phyloP scores from a whole-genome alignment of 35 echinoderm and acorn worm species.

The Hemicentrotus pulcherrimus region DNA sequence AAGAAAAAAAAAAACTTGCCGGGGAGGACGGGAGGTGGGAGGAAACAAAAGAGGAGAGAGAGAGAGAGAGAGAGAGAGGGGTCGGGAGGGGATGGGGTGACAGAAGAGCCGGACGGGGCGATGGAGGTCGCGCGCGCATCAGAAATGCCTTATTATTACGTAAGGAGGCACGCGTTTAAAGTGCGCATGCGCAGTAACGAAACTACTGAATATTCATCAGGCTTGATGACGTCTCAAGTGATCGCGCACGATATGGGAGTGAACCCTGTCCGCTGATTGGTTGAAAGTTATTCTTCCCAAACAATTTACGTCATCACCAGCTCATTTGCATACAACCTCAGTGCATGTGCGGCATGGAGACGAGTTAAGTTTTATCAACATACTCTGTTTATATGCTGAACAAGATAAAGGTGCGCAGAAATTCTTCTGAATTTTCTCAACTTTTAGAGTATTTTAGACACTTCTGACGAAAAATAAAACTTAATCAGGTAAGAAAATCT shows the following conservation, averaged over 20 bases:
- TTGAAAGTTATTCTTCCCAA: background rate
- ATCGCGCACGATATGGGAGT: background rate
- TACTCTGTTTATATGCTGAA: background rate
- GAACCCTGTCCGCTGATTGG: background rate
- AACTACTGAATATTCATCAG: background rate
- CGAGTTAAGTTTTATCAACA: background rate
- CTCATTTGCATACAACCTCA: background rate
- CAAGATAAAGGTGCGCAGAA: background rate
- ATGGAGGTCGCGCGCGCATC: too few species aligned
- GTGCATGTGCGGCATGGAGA: background rate
- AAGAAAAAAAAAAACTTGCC: too few species aligned
- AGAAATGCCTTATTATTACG: background rate
- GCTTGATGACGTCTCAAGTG: background rate
- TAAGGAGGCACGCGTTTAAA: background rate
- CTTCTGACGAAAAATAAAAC: background rate
- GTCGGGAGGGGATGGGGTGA: too few species aligned
- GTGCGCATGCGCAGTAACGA: background rate
- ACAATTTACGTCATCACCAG: background rate
- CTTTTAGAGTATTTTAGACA: background rate
- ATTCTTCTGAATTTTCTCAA: background rate
- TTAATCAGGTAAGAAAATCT: background rate
- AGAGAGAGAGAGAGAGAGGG: too few species aligned
- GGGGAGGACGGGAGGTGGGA: too few species aligned
- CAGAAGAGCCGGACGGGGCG: too few species aligned
- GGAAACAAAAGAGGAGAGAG: too few species aligned